phyloP scores from a whole-genome alignment of 2,888 invertebrate genomes.

The Noctua janthe region DNA sequence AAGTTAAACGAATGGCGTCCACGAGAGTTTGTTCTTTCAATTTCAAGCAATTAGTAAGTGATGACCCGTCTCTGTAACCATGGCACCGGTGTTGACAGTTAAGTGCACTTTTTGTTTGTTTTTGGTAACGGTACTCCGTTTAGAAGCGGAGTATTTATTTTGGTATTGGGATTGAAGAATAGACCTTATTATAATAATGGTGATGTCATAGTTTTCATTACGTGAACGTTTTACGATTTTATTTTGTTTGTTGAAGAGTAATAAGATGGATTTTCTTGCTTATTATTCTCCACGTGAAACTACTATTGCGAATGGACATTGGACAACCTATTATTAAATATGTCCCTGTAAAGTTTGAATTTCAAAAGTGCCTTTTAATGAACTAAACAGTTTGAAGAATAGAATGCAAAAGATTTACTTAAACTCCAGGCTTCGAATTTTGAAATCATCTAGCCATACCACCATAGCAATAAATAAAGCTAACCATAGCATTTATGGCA shows the following conservation, averaged over 20 bases:
- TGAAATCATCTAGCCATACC: background rate
- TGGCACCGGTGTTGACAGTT: conserved; percentile 10
- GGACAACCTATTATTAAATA: background rate
- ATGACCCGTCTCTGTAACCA: conserved; percentile 44
- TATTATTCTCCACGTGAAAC: background rate
- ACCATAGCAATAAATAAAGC: no score
- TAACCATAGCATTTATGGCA: background rate
- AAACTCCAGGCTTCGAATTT: background rate
- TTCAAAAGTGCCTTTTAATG: background rate
- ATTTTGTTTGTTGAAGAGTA: background rate
- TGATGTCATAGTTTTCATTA: background rate
- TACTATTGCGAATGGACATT: background rate
- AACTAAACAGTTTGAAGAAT: background rate
- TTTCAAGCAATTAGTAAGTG: conserved; percentile 53
- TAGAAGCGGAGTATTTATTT: background rate
- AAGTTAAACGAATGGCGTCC: conserved; percentile 28
- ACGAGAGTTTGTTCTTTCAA: conserved; percentile 43
- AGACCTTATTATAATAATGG: background rate
- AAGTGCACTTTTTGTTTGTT: conserved; percentile 7
- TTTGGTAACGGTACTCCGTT: conserved; percentile 12
- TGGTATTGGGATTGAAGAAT: background rate
- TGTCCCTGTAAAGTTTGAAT: background rate
- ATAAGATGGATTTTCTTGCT: background rate
- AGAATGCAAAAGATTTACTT: background rate
- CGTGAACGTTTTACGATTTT: background rate